phyloP scores from a whole-genome alignment of 1,140 invertebrate species.

The Chymomyza costata region DNA sequence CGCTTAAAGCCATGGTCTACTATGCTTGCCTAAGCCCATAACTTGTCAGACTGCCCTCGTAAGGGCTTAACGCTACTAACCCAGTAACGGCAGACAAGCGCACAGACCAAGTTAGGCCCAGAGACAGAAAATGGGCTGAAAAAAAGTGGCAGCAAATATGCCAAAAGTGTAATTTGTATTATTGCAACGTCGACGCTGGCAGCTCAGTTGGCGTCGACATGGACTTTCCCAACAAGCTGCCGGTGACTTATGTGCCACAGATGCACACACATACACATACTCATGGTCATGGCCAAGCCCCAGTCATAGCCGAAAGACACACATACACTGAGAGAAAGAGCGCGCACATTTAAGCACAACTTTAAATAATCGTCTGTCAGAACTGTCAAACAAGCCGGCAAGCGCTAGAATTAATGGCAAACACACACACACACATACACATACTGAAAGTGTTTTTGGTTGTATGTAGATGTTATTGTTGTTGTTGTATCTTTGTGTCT shows the following conservation, averaged over 20 bases:
- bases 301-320: neutral
- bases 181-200: conserved; percentile 8
- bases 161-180: conserved; percentile 71
- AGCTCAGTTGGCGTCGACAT: neutral
- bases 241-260: conserved; percentile 19
- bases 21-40: too few relatives aligned
- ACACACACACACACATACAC: conserved; percentile 28
- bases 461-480: neutral
- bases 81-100: neutral
- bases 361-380: conserved; percentile 76
- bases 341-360: conserved; percentile 68
- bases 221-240: conserved; percentile 8
- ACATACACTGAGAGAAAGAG: too few relatives aligned
- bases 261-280: conserved; percentile 2
- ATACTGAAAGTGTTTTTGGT: conserved; percentile 2
- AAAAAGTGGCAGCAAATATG: too few relatives aligned
- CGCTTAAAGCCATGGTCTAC: too few relatives aligned
- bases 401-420: conserved; percentile 75
- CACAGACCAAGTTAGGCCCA: neutral
- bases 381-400: conserved; percentile 76
- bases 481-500: conserved; percentile 1
- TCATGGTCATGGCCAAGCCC: too few relatives aligned
- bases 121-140: too few relatives aligned
- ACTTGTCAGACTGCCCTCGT: neutral
- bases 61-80: neutral